A percentile compares a stretch with the other conserved stretches of the same genome.
These are phyloP conservation scores for Alces alces DNA, from an alignment of 2,113 vertebrate species.

Conservation along the genomic window DNA sequence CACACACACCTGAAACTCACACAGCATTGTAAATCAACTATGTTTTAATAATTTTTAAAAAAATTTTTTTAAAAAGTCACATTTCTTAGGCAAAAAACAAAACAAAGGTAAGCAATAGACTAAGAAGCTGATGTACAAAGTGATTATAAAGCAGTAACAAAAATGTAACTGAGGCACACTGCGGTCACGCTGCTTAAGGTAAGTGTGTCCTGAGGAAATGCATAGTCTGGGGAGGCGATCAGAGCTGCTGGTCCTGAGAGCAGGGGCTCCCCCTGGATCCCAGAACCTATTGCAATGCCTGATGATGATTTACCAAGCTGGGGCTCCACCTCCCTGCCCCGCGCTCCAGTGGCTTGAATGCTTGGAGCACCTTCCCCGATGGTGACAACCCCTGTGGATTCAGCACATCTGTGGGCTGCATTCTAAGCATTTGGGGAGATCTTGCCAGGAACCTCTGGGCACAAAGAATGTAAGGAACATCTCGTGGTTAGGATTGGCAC, in stretches of 20 bases:
- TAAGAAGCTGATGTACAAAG: not conserved
- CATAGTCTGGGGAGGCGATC: not conserved
- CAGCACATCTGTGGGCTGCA: rapidly evolving
- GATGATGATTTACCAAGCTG: not conserved
- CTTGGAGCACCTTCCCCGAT: not conserved
- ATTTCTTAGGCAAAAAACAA: not conserved
- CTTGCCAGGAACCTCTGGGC: not conserved
- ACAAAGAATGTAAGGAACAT: not conserved
- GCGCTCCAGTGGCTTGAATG: not conserved
- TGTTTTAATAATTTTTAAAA: not conserved
- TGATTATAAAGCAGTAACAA: not conserved
- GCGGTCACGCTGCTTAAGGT: not conserved
- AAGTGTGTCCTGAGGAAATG: not conserved
- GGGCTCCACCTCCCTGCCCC: rapidly evolving
- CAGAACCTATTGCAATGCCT: not conserved
- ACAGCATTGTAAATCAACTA: not conserved
- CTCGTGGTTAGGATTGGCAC: not conserved
- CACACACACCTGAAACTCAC: not conserved
- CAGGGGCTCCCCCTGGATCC: not conserved
- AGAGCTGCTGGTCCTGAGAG: not conserved
- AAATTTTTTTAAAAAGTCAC: not conserved
- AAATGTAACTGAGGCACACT: not conserved
- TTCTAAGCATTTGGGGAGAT: not conserved
- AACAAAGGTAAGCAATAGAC: not conserved
- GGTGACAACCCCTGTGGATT: rapidly evolving